Base-by-base conservation (phyloP, 2,113 vertebrate species). In the Hippocampus barbouri region DNA sequence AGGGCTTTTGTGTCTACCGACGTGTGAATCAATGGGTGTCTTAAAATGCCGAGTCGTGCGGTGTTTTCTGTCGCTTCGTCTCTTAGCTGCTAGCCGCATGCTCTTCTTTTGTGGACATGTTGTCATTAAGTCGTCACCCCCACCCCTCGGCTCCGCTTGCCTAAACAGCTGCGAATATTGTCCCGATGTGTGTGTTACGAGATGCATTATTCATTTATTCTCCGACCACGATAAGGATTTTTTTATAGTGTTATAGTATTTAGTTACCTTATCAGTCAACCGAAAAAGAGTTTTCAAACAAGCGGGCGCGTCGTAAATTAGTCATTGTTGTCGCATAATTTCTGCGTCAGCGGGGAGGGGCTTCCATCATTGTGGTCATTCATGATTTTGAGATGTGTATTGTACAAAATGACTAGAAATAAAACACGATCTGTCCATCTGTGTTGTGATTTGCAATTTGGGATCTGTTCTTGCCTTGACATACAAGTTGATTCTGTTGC, bases 101-200 rank as follows among this genome's bases (percentile, higher is more conserved):
- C 10, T 30, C 25, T 16, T 61, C 59, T 61, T 61, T 34, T 61
- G 21, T 67, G 70, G 64, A 62, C 60, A 71, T 63, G 41, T 62
- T 69, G 72, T 41, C 16, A 45, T 70, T 69, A 73, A 71, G 60
- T 34, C 68, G 23, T 10, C 53, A 7, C 21, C 21, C 21, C 8
- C 18, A 18, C 20, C 16, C 47, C 45, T 5, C 45, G 49, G 5
- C 49, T 8, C 49, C 49, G 49, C 45, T 20, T 20, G 16, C 20
- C 8, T 53, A n/a, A 53, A 53, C 51, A n/a, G 43, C 10, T 45
- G 43, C 10, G 3, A 45, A 45, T 7, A 51, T 51, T 18, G 47
- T 18, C 47, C 15, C 15, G 15, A 16, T 49, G 5, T 49, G 4
- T 1, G 47, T 49, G 16, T 16, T 6, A 49, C 5, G 6, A 18